These are phyloP conservation scores for Ctenopoma kingsleyae DNA, from an alignment of 2,797 vertebrate genomes.

Conservation along the genomic window DNA sequence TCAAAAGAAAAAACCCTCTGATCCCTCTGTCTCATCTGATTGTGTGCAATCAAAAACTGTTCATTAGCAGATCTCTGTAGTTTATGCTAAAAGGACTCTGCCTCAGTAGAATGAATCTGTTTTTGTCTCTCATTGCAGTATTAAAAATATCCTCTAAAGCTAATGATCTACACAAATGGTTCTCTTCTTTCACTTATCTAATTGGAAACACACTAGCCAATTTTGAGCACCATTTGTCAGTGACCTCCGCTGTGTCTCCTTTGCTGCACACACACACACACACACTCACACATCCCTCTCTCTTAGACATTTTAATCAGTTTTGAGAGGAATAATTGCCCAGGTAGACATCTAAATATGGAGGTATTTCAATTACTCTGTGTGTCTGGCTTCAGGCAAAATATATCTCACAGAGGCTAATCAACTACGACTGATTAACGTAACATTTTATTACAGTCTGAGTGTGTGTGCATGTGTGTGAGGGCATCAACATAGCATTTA, in stretches of 20 bases:
- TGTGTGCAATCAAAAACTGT: constrained; percentile 14
- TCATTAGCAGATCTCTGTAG: constrained; percentile 49
- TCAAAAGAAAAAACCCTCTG: constrained; percentile 21
- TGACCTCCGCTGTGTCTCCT: constrained; percentile 70
- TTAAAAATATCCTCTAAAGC: constrained; percentile 79
- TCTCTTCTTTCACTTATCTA: constrained; percentile 71
- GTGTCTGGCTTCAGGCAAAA: constrained; percentile 75
- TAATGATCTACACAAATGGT: constrained; percentile 81
- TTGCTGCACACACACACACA: constrained; percentile 29
- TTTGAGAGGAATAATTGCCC: constrained; percentile 81
- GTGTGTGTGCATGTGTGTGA: constrained; percentile 2
- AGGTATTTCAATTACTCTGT: constrained; percentile 82
- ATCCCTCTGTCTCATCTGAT: constrained; percentile 5
- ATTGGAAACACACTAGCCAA: constrained; percentile 79
- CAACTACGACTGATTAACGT: constrained; percentile 71
- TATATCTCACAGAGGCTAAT: constrained; percentile 73
- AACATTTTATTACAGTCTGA: constrained; percentile 53
- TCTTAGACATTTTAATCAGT: constrained; percentile 83
- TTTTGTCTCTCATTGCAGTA: constrained; percentile 56
- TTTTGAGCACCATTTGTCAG: constrained; percentile 81
- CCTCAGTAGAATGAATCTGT: constrained; percentile 49
- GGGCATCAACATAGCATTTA: constrained; percentile 26
- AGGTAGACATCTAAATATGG: constrained; percentile 85
- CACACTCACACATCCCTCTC: constrained; percentile 25
- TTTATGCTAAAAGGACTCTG: constrained; percentile 35